Conservation (phyloP, 2,113 vertebrate genomes). For the Progne subis region DNA sequence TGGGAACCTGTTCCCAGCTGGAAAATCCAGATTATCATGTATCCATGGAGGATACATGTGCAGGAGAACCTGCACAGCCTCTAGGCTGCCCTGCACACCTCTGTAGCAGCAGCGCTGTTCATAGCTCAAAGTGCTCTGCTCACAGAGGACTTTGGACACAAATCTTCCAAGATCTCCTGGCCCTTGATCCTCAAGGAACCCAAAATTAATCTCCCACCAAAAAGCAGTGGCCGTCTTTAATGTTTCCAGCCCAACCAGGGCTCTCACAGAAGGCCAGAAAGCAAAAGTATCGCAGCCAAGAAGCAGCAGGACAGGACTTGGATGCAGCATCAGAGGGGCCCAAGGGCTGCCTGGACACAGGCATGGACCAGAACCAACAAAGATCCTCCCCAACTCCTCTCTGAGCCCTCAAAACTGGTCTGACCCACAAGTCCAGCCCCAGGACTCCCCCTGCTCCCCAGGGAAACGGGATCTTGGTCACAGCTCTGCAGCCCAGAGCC, state of each 20-base stretch:
- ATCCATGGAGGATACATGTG: neutral
- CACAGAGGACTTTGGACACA: neutral
- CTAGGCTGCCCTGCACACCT: neutral
- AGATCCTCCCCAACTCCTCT: accelerated
- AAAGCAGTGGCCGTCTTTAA: neutral
- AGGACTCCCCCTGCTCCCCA: accelerated
- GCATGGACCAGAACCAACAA: neutral
- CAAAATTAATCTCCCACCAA: neutral
- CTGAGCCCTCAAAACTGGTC: neutral
- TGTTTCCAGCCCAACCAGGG: neutral
- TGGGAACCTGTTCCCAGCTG: neutral
- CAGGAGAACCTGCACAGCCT: neutral
- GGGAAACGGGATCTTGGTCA: accelerated
- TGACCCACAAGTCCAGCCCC: neutral
- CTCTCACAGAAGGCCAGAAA: neutral
- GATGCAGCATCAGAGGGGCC: neutral
- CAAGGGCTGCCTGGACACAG: neutral
- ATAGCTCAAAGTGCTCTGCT: neutral
- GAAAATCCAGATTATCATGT: slow-evolving; percentile 36
- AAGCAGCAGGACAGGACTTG: neutral
- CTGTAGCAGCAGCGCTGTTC: accelerated
- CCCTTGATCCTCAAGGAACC: neutral
- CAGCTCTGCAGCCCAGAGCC: neutral
- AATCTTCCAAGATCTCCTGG: neutral
- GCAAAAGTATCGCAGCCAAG: accelerated